phyloP scores from a whole-genome alignment of 2,113 vertebrate species.

The Notarius lentiginosus region DNA sequence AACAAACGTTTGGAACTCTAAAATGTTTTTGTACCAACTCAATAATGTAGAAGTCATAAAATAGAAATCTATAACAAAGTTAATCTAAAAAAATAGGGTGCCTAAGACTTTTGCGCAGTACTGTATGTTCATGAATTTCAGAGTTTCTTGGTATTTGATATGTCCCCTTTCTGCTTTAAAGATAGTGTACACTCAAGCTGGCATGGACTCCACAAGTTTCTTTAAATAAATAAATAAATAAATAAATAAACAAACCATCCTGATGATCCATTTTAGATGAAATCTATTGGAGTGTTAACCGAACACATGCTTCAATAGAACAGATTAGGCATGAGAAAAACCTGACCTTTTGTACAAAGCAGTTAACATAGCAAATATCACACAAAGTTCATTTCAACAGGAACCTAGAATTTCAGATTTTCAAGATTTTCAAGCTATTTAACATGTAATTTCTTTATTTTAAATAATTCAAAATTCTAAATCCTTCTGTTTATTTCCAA shows the following conservation, averaged over 20 bases:
- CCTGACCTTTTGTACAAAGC: neutral
- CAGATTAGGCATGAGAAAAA: neutral
- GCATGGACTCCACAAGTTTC: neutral
- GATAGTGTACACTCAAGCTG: neutral
- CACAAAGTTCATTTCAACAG: neutral
- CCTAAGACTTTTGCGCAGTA: too few species aligned
- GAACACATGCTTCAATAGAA: neutral
- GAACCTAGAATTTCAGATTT: neutral
- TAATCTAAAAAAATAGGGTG: too few species aligned
- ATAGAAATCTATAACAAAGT: too few species aligned
- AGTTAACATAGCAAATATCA: neutral
- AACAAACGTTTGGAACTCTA: too few species aligned
- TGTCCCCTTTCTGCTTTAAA: too few species aligned
- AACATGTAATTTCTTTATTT: neutral
- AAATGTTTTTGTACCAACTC: too few species aligned
- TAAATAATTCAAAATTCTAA: neutral
- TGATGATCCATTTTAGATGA: neutral
- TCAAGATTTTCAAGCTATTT: neutral
- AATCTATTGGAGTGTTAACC: neutral
- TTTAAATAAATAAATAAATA: too few species aligned
- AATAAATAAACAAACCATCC: too few species aligned
- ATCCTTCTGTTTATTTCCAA: neutral
- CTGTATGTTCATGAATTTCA: too few species aligned
- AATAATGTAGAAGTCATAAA: too few species aligned
- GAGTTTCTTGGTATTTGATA: too few species aligned